phyloP scores from a whole-genome alignment of 1,140 invertebrate species.

The Magallana gigas region DNA sequence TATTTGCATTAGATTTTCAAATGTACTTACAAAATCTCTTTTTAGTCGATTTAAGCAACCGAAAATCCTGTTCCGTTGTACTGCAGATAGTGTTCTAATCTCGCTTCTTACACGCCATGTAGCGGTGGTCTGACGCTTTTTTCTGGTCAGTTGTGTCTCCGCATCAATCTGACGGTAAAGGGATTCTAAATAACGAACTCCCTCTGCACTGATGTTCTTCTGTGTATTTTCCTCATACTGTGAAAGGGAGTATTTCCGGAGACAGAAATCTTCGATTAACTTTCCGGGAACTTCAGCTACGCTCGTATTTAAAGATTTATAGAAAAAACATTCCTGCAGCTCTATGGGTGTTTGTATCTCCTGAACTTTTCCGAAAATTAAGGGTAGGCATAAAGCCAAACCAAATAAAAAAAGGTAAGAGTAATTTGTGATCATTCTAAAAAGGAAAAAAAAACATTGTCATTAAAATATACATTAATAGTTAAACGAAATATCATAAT shows the following conservation, averaged over 20 bases:
- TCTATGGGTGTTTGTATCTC: background rate
- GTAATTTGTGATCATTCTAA: background rate
- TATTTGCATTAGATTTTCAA: too few species aligned
- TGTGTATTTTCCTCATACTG: constrained; percentile 1
- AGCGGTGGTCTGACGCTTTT: background rate
- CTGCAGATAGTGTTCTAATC: background rate
- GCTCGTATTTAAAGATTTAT: background rate
- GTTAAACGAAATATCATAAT: too few species aligned
- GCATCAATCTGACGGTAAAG: constrained; percentile 11
- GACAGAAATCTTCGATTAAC: constrained; percentile 7
- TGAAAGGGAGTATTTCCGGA: background rate
- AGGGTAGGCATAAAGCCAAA: background rate
- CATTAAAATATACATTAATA: too few species aligned
- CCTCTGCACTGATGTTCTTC: background rate
- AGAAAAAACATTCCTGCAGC: background rate
- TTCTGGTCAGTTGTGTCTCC: background rate
- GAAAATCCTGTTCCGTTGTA: background rate
- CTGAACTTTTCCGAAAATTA: background rate
- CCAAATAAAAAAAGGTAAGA: background rate
- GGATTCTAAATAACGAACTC: background rate
- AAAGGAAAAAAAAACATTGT: background rate
- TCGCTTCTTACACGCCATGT: background rate
- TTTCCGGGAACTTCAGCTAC: background rate
- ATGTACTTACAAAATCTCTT: constrained; percentile 15
- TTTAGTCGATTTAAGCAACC: constrained; percentile 7